phyloP scores from a whole-genome alignment of 2,113 vertebrate genomes.

The Halichoerus grypus region DNA sequence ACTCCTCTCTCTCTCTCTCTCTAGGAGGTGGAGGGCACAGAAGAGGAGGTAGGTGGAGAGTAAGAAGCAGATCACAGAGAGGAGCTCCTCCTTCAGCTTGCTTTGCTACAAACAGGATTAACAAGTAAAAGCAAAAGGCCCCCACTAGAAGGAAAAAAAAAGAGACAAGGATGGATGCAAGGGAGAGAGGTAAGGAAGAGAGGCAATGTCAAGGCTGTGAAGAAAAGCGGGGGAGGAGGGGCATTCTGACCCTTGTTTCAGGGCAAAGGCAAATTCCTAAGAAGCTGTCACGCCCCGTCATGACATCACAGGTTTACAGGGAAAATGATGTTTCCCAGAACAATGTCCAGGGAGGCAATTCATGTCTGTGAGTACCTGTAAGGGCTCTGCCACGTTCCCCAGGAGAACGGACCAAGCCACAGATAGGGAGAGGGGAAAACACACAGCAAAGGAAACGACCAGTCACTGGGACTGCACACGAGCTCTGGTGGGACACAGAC shows the following conservation, averaged over 20 bases:
- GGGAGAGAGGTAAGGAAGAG: conserved; percentile 83
- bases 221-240: conserved; percentile 73
- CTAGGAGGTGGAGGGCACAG: conserved; percentile 87
- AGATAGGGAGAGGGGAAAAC: neutral
- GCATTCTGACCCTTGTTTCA: conserved; percentile 61
- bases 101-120: conserved; percentile 92
- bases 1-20: conserved; percentile 82
- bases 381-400: neutral
- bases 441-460: neutral
- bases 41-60: conserved; percentile 87
- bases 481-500: neutral
- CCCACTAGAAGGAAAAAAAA: conserved; percentile 84
- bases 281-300: neutral
- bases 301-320: neutral
- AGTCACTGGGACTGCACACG: neutral
- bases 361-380: neutral
- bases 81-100: conserved; percentile 89
- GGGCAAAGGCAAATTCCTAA: conserved; percentile 61
- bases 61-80: conserved; percentile 89
- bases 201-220: conserved; percentile 84
- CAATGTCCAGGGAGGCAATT: neutral
- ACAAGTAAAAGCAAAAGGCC: conserved; percentile 90
- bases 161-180: conserved; percentile 83
- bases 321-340: neutral
- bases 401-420: neutral